Conservation (phyloP, 2,888 invertebrate genomes). For the Thalpophila matura region DNA sequence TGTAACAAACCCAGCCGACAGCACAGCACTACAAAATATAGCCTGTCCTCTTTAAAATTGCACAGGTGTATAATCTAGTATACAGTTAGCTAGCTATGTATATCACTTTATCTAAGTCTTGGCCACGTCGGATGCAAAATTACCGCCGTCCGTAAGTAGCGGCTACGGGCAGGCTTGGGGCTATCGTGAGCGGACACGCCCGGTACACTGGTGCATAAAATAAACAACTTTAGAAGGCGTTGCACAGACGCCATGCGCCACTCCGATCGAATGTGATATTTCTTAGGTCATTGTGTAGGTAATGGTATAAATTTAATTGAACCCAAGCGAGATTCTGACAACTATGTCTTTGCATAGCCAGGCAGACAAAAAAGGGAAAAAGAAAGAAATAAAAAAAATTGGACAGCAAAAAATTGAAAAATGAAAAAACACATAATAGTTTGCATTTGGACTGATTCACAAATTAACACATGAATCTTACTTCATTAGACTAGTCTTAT, state of each 20-base stretch:
- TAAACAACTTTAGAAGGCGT: slow-evolving; percentile 65
- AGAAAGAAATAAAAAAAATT: not conserved
- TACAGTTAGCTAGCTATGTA: slow-evolving; percentile 38
- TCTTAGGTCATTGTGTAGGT: slow-evolving; percentile 14
- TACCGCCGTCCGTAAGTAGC: slow-evolving; percentile 68
- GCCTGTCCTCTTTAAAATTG: slow-evolving; percentile 45
- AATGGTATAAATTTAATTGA: too few species aligned
- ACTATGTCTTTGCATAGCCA: too few species aligned
- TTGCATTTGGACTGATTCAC: too few species aligned
- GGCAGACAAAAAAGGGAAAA: too few species aligned
- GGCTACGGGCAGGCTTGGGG: slow-evolving; percentile 74
- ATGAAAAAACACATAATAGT: too few species aligned
- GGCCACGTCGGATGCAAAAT: slow-evolving; percentile 63
- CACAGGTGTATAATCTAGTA: slow-evolving; percentile 59
- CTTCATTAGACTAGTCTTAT: too few species aligned
- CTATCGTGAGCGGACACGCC: slow-evolving; percentile 84
- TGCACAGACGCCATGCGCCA: slow-evolving; percentile 30
- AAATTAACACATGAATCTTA: too few species aligned
- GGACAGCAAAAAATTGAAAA: not conserved
- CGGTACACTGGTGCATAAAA: slow-evolving; percentile 63
- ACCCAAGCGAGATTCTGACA: not conserved
- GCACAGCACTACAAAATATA: not conserved
- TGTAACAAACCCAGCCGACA: not conserved
- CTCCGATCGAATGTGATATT: slow-evolving; percentile 20
- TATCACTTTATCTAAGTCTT: slow-evolving; percentile 56